Evolutionary conservation across 2,113 vertebrate species (phyloP).

Genomic region (Serilophus lunatus): DNA sequence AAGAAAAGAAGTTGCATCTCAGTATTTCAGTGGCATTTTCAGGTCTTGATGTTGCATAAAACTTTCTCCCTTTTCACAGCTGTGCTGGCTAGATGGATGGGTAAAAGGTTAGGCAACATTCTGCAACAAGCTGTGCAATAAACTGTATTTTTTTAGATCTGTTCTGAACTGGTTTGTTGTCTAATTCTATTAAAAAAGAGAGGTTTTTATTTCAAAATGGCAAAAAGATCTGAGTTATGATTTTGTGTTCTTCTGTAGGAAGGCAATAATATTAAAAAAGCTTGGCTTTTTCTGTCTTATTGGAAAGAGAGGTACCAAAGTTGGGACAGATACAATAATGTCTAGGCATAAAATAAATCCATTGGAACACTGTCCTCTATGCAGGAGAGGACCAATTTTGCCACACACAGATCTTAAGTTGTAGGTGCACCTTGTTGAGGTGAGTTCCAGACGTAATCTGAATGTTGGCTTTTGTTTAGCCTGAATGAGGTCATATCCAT

Average conservation of each 20-base stretch:
- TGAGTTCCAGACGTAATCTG: not conserved
- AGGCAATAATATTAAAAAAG: not conserved
- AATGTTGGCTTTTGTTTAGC: not conserved
- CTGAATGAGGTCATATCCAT: not conserved
- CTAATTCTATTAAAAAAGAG: not conserved
- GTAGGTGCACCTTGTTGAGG: not conserved
- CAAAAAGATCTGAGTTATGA: not conserved
- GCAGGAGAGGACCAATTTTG: not conserved
- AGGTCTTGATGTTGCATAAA: not conserved
- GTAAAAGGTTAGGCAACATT: not conserved
- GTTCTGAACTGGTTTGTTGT: not conserved
- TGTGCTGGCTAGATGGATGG: not conserved
- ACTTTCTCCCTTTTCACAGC: not conserved
- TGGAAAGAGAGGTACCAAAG: not conserved
- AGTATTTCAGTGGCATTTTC: not conserved
- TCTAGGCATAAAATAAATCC: not conserved
- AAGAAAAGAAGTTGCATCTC: not conserved
- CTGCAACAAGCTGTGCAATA: not conserved
- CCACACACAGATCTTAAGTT: not conserved
- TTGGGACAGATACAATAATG: rapidly evolving
- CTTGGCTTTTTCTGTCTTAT: not conserved
- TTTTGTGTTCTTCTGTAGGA: not conserved
- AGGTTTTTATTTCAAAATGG: not conserved
- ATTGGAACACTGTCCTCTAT: not conserved
- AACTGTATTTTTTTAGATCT: not conserved